phyloP scores from a whole-genome alignment of 1,140 invertebrate genomes.

The Grapholita molesta region DNA sequence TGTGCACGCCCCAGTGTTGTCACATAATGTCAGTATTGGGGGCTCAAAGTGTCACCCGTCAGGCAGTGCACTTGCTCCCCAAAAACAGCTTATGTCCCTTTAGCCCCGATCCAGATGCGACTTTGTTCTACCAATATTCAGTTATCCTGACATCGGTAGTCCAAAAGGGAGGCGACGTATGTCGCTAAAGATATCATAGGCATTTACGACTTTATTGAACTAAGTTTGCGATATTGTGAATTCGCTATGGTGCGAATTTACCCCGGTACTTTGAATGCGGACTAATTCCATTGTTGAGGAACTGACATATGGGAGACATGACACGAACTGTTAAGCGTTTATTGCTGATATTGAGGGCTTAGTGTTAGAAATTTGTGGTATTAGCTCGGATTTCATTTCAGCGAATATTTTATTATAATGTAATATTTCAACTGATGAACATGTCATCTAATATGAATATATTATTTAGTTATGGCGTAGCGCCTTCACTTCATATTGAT shows the following conservation, averaged over 20 bases:
- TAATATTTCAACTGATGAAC: too few relatives aligned
- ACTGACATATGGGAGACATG: conserved; percentile 66
- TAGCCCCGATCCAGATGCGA: background rate
- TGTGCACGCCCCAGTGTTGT: conserved; percentile 59
- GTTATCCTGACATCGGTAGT: background rate
- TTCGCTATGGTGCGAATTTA: conserved; percentile 58
- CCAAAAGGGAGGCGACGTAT: background rate
- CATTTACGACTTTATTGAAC: background rate
- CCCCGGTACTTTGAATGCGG: conserved; percentile 71
- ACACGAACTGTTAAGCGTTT: conserved; percentile 57
- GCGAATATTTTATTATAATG: background rate
- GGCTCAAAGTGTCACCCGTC: conserved; percentile 69
- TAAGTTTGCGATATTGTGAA: conserved; percentile 43
- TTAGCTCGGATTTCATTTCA: background rate
- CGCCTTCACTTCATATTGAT: too few relatives aligned
- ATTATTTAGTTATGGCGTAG: background rate
- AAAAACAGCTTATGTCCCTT: background rate
- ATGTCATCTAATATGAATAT: background rate
- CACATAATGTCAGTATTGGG: conserved; percentile 73
- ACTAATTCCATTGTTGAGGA: conserved; percentile 74
- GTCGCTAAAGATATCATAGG: background rate
- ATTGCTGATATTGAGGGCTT: conserved; percentile 55
- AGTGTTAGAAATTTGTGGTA: background rate
- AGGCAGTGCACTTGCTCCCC: conserved; percentile 70
- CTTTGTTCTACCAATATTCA: background rate